Evolutionary conservation across 1,140 invertebrate genomes (phyloP).

Genomic region (Drosophila athabasca): DNA sequence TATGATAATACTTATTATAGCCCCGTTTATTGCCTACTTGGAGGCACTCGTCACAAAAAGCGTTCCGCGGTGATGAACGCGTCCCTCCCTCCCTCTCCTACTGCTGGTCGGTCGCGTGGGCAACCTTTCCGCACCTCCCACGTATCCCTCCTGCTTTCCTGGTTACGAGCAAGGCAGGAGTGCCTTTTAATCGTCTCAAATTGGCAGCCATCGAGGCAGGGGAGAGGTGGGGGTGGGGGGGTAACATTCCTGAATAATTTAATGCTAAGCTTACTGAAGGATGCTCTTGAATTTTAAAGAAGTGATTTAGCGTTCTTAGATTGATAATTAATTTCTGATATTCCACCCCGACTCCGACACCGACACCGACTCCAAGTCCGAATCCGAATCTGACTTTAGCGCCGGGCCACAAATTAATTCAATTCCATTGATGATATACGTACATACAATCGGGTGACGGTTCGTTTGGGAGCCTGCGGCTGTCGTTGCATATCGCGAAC

Average conservation of each 20-base stretch:
- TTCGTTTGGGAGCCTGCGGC: no score
- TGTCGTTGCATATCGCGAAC: background rate
- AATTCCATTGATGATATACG: slow-evolving; percentile 31
- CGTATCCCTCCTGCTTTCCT: background rate
- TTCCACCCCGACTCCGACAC: background rate
- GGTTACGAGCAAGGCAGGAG: slow-evolving; percentile 10
- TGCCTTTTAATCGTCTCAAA: slow-evolving; percentile 45
- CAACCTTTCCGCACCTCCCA: background rate
- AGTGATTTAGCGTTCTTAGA: slow-evolving; percentile 3
- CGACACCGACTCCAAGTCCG: background rate
- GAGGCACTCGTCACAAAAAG: no score
- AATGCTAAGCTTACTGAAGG: slow-evolving; percentile 38
- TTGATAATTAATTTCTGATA: slow-evolving; percentile 39
- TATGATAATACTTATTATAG: slow-evolving; percentile 40
- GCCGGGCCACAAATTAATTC: background rate
- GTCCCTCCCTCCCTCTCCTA: background rate
- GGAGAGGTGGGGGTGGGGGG: background rate
- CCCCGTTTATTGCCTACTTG: slow-evolving; percentile 19
- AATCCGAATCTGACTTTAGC: no score
- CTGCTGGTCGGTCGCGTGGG: slow-evolving; percentile 5
- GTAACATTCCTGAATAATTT: slow-evolving; percentile 34
- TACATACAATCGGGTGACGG: background rate
- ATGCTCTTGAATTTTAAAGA: slow-evolving; percentile 16
- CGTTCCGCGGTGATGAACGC: background rate
- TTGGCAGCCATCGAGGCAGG: slow-evolving; percentile 20